phyloP scores from a whole-genome alignment of 2,113 vertebrate genomes.

The Ardeotis arabs region DNA sequence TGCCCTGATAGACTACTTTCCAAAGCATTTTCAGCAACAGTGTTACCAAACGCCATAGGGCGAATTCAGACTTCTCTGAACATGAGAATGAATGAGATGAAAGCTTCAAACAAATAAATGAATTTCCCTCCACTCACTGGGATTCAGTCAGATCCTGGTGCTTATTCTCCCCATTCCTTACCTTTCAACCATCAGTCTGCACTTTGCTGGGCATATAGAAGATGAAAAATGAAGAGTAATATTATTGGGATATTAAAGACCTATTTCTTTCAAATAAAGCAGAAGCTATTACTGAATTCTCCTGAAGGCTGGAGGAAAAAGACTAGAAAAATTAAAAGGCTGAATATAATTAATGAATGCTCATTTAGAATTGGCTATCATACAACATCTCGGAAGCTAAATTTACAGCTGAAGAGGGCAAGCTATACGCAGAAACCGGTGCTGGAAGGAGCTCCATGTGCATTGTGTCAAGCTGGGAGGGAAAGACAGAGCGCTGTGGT shows the following conservation, averaged over 20 bases:
- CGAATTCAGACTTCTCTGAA: not conserved
- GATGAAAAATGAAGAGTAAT: conserved; percentile 16
- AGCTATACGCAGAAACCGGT: not conserved
- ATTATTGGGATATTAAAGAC: conserved; percentile 29
- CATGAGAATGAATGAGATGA: not conserved
- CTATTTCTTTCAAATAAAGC: conserved; percentile 49
- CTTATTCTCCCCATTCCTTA: not conserved
- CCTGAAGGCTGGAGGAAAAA: conserved; percentile 11
- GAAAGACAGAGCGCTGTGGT: not conserved
- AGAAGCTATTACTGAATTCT: conserved; percentile 33
- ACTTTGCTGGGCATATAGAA: not conserved
- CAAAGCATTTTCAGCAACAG: not conserved
- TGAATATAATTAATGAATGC: conserved; percentile 44
- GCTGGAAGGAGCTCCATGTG: not conserved
- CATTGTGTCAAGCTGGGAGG: not conserved
- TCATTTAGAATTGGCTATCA: conserved; percentile 11
- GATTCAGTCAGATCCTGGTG: not conserved
- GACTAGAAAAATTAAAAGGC: conserved; percentile 41
- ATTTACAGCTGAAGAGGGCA: conserved; percentile 6
- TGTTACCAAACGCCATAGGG: not conserved
- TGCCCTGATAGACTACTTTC: not conserved
- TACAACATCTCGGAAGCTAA: conserved; percentile 24
- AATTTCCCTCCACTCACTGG: not conserved
- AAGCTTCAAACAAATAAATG: conserved; percentile 15
- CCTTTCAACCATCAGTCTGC: not conserved